Conservation (phyloP, 2,888 invertebrate species). For the Sinodicranocentrus sp. region DNA sequence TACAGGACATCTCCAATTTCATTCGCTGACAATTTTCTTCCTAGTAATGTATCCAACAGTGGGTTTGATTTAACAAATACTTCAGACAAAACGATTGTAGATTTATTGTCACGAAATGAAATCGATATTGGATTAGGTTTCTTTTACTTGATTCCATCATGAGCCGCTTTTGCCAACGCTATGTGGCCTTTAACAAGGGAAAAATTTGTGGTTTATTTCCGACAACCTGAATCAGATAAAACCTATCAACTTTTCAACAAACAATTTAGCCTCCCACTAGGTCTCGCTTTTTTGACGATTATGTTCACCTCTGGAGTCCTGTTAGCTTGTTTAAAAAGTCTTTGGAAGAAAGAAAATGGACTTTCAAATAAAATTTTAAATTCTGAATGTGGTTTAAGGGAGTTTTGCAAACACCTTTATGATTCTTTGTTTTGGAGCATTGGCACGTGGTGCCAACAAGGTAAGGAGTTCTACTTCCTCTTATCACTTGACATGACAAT, state of each 20-base stretch:
- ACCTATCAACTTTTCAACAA: conserved; percentile 23
- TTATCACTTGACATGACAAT: not conserved
- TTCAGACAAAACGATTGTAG: conserved; percentile 1
- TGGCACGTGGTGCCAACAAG: conserved; percentile 31
- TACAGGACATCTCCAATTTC: not conserved
- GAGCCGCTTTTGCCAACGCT: conserved; percentile 2
- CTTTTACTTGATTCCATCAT: conserved; percentile 10
- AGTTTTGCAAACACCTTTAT: not conserved
- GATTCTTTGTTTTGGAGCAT: conserved; percentile 9
- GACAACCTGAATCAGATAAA: conserved; percentile 5
- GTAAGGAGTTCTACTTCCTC: not conserved
- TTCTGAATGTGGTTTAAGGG: no score
- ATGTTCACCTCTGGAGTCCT: conserved; percentile 9
- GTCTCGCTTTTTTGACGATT: not conserved
- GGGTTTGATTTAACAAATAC: not conserved
- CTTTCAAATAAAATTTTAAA: no score
- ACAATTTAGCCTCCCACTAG: conserved; percentile 15
- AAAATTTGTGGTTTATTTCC: conserved; percentile 38
- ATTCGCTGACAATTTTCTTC: conserved; percentile 5
- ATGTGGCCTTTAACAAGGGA: conserved; percentile 26
- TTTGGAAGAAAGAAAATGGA: not conserved
- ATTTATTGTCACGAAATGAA: not conserved
- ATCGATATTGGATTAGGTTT: conserved; percentile 8
- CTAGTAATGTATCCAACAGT: not conserved
- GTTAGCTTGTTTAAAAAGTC: not conserved